phyloP scores from a whole-genome alignment of 2,797 vertebrate genomes.

The Anableps anableps region DNA sequence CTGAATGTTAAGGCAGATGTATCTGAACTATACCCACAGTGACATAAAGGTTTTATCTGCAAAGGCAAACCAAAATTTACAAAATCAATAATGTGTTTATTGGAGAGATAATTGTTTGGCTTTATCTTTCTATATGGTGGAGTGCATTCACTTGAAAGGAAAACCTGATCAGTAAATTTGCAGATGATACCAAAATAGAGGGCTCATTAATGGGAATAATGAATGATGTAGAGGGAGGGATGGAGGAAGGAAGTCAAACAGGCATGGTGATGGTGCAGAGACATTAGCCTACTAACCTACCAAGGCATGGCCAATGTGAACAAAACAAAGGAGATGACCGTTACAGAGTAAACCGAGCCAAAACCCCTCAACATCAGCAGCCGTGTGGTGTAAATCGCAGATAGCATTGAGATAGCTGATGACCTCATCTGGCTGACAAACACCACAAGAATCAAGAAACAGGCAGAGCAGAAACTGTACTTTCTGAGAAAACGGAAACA shows the following conservation, averaged over 20 bases:
- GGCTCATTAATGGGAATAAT: not conserved
- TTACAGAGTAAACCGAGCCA: too few species aligned
- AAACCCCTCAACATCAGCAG: not conserved
- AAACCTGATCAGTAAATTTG: not conserved
- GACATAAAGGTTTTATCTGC: conserved; percentile 2
- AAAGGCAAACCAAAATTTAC: not conserved
- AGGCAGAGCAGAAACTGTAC: not conserved
- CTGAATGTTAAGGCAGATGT: not conserved
- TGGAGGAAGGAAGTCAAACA: not conserved
- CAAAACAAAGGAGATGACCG: too few species aligned
- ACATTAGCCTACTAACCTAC: too few species aligned
- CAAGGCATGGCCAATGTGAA: too few species aligned
- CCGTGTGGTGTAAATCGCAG: not conserved
- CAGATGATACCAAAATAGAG: not conserved
- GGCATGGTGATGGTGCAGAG: not conserved
- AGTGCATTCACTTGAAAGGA: not conserved
- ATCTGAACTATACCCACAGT: not conserved
- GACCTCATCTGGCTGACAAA: not conserved
- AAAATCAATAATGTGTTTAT: not conserved
- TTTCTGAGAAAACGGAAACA: not conserved
- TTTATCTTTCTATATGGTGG: not conserved
- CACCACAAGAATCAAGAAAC: not conserved
- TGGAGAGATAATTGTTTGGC: not conserved
- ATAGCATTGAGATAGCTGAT: not conserved
- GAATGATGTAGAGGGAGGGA: not conserved